Evolutionary conservation across 2,888 invertebrate species (phyloP).

Genomic region (Andrena haemorrhoa): DNA sequence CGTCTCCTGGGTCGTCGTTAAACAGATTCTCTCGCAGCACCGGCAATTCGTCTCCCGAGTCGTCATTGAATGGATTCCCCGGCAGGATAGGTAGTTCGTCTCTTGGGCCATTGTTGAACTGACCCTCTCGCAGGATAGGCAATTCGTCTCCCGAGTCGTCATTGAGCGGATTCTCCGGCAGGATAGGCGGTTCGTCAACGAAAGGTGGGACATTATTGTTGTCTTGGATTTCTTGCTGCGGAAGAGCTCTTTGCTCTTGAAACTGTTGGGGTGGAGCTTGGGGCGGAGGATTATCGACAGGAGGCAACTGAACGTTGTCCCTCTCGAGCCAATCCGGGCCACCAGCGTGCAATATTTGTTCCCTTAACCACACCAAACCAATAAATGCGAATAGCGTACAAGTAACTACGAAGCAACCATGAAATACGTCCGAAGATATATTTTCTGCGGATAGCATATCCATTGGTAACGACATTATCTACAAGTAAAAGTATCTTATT

Average conservation of each 20-base stretch:
- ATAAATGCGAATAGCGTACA: constrained; percentile 98
- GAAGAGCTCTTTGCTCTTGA: constrained; percentile 71
- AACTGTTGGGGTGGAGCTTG: constrained; percentile 66
- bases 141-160: constrained; percentile 64
- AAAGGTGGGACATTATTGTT: constrained; percentile 84
- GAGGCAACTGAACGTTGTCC: constrained; percentile 86
- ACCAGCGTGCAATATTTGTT: constrained; percentile 98
- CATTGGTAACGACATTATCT: constrained; percentile 92
- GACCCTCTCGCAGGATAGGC: too few species aligned
- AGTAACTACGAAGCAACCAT: constrained; percentile 98
- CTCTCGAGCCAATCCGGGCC: constrained; percentile 98
- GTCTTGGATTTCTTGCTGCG: constrained; percentile 78
- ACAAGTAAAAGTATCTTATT: constrained; percentile 60
- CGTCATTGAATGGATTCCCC: constrained; percentile 20
- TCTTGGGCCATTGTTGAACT: too few species aligned
- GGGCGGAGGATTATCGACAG: constrained; percentile 85
- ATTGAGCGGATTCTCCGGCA: constrained; percentile 77
- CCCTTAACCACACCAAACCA: constrained; percentile 98
- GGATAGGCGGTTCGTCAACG: constrained; percentile 80
- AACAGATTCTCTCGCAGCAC: constrained; percentile 77
- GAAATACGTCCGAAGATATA: constrained; percentile 96
- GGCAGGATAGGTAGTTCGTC: background rate
- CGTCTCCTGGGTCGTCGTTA: constrained; percentile 68
- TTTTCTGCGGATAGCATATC: constrained; percentile 97
- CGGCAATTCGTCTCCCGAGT: constrained; percentile 59